phyloP scores from a whole-genome alignment of 2,797 vertebrate genomes.

The Pipistrellus kuhlii region DNA sequence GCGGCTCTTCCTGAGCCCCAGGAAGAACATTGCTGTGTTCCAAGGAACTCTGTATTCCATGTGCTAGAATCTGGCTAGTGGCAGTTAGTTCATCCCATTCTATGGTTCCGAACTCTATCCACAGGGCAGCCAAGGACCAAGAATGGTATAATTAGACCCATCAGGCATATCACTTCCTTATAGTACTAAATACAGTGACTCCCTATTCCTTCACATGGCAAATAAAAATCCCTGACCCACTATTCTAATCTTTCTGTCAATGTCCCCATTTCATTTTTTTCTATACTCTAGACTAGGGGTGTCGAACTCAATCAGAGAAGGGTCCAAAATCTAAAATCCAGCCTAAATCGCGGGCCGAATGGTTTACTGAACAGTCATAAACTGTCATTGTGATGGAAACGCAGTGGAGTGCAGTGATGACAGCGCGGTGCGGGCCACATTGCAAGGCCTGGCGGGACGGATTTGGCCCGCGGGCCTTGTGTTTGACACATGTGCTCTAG shows the following conservation, averaged over 20 bases:
- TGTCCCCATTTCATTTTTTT: slow-evolving; percentile 24
- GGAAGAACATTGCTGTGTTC: not conserved
- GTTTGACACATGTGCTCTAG: too few species aligned
- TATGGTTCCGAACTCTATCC: not conserved
- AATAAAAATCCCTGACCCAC: not conserved
- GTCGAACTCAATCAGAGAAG: too few species aligned
- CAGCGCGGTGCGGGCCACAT: too few species aligned
- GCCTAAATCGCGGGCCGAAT: too few species aligned
- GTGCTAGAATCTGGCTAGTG: not conserved
- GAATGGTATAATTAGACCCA: slow-evolving; percentile 1
- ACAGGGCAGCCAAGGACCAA: not conserved
- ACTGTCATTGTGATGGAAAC: too few species aligned
- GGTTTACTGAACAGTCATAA: too few species aligned
- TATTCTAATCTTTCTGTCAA: slow-evolving; percentile 21
- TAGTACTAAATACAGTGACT: slow-evolving; percentile 16
- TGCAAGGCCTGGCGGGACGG: too few species aligned
- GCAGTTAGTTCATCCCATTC: not conserved
- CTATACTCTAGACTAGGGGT: slow-evolving; percentile 25
- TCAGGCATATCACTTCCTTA: not conserved
- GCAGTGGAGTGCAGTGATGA: too few species aligned
- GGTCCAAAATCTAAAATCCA: too few species aligned
- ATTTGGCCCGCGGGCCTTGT: too few species aligned
- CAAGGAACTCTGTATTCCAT: not conserved
- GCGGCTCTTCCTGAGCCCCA: not conserved
- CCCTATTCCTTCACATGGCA: not conserved